Evolutionary conservation across 2,797 vertebrate species (phyloP), one percentile per base, ranked within the genome.

Genomic region (Helostoma temminkii): DNA sequence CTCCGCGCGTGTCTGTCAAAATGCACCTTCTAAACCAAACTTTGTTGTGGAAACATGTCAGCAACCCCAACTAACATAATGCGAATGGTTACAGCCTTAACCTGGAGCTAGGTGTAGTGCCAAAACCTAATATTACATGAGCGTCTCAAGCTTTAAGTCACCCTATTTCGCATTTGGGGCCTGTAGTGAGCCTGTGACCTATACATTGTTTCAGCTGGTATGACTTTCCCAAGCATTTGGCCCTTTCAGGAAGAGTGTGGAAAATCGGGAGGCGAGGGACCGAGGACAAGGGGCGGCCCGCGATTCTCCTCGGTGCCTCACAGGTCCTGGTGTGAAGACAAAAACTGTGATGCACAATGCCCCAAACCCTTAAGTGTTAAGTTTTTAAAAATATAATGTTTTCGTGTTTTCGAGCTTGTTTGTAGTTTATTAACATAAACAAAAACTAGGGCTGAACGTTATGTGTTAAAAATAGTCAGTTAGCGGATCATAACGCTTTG

Each of bases 221-320:
- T 69, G 86, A 88, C 86, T 92, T 94, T 94, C 93, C 92, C 93
- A 94, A 92, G 93, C 78, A 66, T 71, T 64, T 45, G 6, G 22
- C 57, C 89, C 80, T 93, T 94, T 93, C 88, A 93, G 53, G n/a
- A 49, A 63, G 56, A 90, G 89, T 94, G 93, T 94, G 93, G 93
- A 93, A 82, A 95, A 94, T 95, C 86, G 85, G 78, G 85, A 89
- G 88, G 88, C 90, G 89, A 91, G 82, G 62, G 66, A 83, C 89
- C 83, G 91, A 84, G 91, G 89, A 88, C 90, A 74, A 89, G 88
- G 88, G 94, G 93, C 93, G 93, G 92, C 86, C 66, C 93, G 61
- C 93, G 78, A 95, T 96, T 95, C 89, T 95, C 93, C 94, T 94
- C 93, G 93, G 93, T 93, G 87, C 87, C 88, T 83, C 90, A 67